Conservation (phyloP, 2,888 invertebrate species). For the Lasioglossum figueresi region DNA sequence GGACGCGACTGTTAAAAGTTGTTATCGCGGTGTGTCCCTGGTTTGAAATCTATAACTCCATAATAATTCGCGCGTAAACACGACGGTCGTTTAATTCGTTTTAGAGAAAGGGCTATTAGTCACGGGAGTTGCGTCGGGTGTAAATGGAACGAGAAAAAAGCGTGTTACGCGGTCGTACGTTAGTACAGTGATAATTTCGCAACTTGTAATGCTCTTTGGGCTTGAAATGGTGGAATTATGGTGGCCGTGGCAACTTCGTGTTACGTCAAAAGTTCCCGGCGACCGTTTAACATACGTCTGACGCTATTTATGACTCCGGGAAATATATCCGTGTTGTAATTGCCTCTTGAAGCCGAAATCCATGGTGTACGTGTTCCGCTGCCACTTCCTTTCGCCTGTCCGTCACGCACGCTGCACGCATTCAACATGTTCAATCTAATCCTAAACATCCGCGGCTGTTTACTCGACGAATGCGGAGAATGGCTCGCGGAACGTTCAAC, state of each 20-base stretch:
- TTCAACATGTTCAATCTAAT: slow-evolving; percentile 15
- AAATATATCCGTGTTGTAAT: slow-evolving; percentile 69
- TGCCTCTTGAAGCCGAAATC: slow-evolving; percentile 62
- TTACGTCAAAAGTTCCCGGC: slow-evolving; percentile 68
- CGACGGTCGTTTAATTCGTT: slow-evolving; percentile 49
- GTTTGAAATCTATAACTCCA: background rate
- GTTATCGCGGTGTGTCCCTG: background rate
- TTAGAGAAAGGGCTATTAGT: slow-evolving; percentile 43
- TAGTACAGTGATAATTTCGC: slow-evolving; percentile 62
- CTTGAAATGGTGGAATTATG: slow-evolving; percentile 61
- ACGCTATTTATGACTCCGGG: slow-evolving; percentile 64
- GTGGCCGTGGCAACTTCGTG: slow-evolving; percentile 60
- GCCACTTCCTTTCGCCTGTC: slow-evolving; percentile 5
- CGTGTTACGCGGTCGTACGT: slow-evolving; percentile 32
- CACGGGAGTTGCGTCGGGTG: slow-evolving; percentile 38
- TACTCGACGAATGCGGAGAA: background rate
- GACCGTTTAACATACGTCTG: slow-evolving; percentile 67
- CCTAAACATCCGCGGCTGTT: slow-evolving; percentile 6
- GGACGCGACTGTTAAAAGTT: background rate
- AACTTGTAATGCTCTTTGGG: slow-evolving; percentile 65
- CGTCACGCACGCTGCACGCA: slow-evolving; percentile 20
- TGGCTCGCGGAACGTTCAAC: background rate
- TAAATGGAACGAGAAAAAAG: slow-evolving; percentile 17
- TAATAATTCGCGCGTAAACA: slow-evolving; percentile 15
- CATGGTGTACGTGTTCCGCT: slow-evolving; percentile 36